A percentile compares a stretch with the other conserved stretches of the same genome.
phyloP scores from a whole-genome alignment of 2,888 invertebrate genomes.

The Notodonta dromedarius region DNA sequence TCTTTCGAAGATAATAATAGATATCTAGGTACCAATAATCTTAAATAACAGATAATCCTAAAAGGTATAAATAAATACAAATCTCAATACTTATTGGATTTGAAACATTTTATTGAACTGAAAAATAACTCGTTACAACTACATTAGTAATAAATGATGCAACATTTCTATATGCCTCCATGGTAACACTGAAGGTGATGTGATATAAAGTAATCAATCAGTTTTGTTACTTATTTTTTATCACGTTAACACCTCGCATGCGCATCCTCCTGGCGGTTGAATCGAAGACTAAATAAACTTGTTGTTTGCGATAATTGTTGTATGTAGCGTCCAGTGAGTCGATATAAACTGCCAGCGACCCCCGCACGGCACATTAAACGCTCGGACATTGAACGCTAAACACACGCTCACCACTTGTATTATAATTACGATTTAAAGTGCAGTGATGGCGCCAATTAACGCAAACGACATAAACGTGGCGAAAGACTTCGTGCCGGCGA shows the following conservation, averaged over 20 bases:
- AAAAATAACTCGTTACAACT: no score
- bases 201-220: neutral
- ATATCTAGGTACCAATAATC: no score
- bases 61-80: no score
- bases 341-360: slow-evolving; percentile 59
- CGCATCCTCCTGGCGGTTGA: slow-evolving; percentile 15
- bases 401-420: slow-evolving; percentile 42
- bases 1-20: no score
- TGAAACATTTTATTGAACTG: no score
- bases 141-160: neutral
- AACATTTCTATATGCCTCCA: neutral
- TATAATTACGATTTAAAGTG: slow-evolving; percentile 43
- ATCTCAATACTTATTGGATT: no score
- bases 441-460: slow-evolving; percentile 77
- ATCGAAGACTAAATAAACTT: slow-evolving; percentile 31
- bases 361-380: slow-evolving; percentile 62
- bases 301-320: slow-evolving; percentile 35
- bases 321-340: slow-evolving; percentile 42
- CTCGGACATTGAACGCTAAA: slow-evolving; percentile 62
- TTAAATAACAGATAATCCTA: no score
- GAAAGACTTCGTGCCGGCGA: slow-evolving; percentile 60
- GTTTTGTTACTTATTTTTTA: slow-evolving; percentile 13
- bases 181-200: neutral
- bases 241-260: slow-evolving; percentile 17
- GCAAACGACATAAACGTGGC: slow-evolving; percentile 61